phyloP scores from a whole-genome alignment of 2,113 vertebrate genomes.

The Mus musculus region DNA sequence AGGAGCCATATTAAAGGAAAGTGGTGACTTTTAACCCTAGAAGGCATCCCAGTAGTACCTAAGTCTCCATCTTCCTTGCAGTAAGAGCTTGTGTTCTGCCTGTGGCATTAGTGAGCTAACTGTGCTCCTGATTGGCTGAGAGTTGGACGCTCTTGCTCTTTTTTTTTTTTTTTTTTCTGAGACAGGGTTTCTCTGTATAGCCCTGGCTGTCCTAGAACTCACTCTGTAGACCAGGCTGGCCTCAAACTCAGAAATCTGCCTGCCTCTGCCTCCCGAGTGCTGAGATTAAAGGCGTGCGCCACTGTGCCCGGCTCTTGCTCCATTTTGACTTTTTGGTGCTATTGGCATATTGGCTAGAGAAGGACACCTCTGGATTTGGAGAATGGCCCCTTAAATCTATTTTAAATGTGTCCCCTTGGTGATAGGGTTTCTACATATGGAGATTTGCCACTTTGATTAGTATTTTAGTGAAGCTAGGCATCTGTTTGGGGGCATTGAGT shows the following conservation, averaged over 20 bases:
- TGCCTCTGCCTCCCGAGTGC: no score
- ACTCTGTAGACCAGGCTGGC: no score
- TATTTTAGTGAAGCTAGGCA: background rate
- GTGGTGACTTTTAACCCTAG: conserved; percentile 31
- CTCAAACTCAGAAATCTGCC: no score
- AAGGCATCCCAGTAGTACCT: conserved; percentile 13
- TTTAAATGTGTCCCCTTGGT: background rate
- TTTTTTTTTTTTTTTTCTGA: no score
- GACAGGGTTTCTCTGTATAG: no score
- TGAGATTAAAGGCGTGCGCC: no score
- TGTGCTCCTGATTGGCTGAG: conserved; percentile 11
- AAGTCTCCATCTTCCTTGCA: background rate
- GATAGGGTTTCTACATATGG: background rate
- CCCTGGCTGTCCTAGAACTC: no score
- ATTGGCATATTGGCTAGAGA: background rate
- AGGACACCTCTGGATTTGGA: conserved; percentile 14
- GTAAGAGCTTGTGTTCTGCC: background rate
- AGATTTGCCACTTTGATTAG: background rate
- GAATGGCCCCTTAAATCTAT: background rate
- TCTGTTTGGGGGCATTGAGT: background rate
- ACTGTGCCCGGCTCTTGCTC: background rate
- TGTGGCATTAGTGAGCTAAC: background rate
- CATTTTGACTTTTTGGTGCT: background rate
- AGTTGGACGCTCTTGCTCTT: background rate
- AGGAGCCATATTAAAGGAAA: conserved; percentile 50